These are phyloP conservation scores for Enteromius anoplus DNA, from an alignment of 2,797 vertebrate genomes.

Conservation along the genomic window DNA sequence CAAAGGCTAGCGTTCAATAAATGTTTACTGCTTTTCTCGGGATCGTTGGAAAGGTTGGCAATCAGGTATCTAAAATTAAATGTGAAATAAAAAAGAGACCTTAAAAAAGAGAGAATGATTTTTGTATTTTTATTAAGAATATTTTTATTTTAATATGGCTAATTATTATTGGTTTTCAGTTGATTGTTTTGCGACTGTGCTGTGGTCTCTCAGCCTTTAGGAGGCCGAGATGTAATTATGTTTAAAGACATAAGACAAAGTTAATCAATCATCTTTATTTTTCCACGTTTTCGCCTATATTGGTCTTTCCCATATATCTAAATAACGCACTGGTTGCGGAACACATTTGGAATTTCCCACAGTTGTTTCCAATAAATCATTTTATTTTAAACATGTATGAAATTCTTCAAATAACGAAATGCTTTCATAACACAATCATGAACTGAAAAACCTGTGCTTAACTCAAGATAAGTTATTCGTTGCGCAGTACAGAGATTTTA, in stretches of 20 bases:
- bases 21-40: not conserved
- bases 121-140: not conserved
- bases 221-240: not conserved
- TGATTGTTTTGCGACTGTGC: not conserved
- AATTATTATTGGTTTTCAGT: not conserved
- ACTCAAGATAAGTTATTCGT: not conserved
- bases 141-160: too few species aligned
- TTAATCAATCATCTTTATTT: not conserved
- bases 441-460: not conserved
- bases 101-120: not conserved
- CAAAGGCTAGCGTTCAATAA: not conserved
- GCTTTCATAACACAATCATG: not conserved
- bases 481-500: not conserved
- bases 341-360: not conserved
- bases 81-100: not conserved
- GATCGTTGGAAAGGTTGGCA: not conserved
- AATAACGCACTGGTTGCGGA: too few species aligned
- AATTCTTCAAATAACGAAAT: slow-evolving; percentile 2
- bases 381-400: not conserved
- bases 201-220: not conserved
- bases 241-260: not conserved
- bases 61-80: not conserved
- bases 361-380: not conserved
- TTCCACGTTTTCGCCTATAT: not conserved
- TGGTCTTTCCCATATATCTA: not conserved